phyloP scores from a whole-genome alignment of 2,888 invertebrate species.

The Diaprepes abbreviatus region DNA sequence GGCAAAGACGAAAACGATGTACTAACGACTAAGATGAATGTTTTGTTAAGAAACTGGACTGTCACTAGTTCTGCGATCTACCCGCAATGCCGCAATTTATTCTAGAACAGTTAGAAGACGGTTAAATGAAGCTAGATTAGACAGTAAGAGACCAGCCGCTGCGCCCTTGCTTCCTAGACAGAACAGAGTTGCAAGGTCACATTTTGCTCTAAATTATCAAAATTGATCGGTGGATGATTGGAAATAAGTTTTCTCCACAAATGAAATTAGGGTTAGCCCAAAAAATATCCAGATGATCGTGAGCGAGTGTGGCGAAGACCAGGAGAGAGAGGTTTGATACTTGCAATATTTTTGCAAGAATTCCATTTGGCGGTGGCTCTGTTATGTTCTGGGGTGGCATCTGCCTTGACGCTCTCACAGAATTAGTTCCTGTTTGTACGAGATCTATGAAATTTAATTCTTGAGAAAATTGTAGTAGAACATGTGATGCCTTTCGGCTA shows the following conservation, averaged over 20 bases:
- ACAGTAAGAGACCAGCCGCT: background rate
- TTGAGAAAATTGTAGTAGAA: slow-evolving; percentile 21
- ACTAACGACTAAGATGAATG: background rate
- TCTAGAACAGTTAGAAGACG: background rate
- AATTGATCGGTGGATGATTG: background rate
- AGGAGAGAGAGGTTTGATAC: slow-evolving; percentile 25
- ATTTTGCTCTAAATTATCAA: background rate
- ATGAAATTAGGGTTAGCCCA: slow-evolving; percentile 15
- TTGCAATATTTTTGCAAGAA: slow-evolving; percentile 12
- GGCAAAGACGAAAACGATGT: too few relatives aligned
- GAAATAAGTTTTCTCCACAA: slow-evolving; percentile 10
- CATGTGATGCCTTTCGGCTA: slow-evolving; percentile 22
- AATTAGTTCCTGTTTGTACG: slow-evolving; percentile 7
- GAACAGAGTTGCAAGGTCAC: slow-evolving; percentile 2
- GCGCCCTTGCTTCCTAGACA: slow-evolving; percentile 7
- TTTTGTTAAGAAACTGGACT: background rate
- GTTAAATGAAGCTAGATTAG: too few relatives aligned
- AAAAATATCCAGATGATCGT: slow-evolving; percentile 19
- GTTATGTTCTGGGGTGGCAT: too few relatives aligned
- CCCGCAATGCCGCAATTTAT: background rate
- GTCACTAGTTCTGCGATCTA: background rate
- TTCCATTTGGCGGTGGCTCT: slow-evolving; percentile 16
- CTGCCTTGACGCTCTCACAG: background rate
- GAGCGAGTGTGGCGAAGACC: slow-evolving; percentile 16
- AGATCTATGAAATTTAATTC: slow-evolving; percentile 5